phyloP scores from a whole-genome alignment of 2,113 vertebrate genomes.

The Diphyllodes magnificus region DNA sequence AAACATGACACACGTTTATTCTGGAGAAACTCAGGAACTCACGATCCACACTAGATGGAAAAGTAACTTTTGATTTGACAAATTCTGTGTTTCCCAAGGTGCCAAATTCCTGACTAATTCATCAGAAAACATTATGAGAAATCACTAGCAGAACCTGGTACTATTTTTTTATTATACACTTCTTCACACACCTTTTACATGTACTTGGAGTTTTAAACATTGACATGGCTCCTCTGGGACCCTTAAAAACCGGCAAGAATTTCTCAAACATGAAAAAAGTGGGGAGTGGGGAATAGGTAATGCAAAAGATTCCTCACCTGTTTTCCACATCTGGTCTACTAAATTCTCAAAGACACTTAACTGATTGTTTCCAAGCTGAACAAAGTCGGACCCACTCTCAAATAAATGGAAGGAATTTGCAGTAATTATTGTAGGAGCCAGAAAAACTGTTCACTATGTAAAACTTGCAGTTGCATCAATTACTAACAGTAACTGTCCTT shows the following conservation, averaged over 20 bases:
- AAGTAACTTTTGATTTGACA: not conserved
- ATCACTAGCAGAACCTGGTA: not conserved
- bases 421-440: not conserved
- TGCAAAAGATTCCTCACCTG: not conserved
- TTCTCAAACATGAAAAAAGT: not conserved
- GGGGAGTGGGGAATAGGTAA: not conserved
- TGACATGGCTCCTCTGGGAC: not conserved
- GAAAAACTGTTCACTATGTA: not conserved
- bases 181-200: not conserved
- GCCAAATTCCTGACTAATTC: not conserved
- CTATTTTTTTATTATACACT: not conserved
- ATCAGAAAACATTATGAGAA: conserved; percentile 1
- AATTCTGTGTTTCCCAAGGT: not conserved
- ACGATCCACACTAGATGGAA: fast-evolving
- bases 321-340: not conserved
- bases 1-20: not conserved
- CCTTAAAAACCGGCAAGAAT: not conserved
- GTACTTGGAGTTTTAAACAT: not conserved
- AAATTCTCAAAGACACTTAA: not conserved
- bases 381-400: not conserved
- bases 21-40: not conserved
- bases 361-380: not conserved
- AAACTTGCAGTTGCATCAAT: not conserved
- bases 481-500: not conserved
- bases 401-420: not conserved